Evolutionary conservation across 2,797 vertebrate genomes (phyloP).

Genomic region (Ambastaia sidthimunki): DNA sequence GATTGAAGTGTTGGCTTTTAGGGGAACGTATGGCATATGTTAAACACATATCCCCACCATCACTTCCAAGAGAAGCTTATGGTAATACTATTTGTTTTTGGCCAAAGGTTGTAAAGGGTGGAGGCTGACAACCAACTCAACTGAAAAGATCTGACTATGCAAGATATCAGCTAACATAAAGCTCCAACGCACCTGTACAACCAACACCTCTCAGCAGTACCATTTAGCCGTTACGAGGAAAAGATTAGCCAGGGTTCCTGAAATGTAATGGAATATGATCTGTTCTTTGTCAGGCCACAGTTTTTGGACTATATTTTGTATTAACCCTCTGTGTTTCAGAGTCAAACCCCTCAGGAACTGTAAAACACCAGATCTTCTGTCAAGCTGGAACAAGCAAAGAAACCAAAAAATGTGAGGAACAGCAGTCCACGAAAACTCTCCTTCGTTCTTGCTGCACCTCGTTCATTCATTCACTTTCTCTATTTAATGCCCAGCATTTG

Average conservation of each 20-base stretch:
- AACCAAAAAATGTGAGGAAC: slow-evolving; percentile 39
- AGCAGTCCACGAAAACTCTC: slow-evolving; percentile 16
- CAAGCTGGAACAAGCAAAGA: slow-evolving; percentile 19
- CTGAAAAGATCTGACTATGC: slow-evolving; percentile 50
- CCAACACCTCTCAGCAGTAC: slow-evolving; percentile 28
- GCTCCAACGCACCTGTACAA: slow-evolving; percentile 50
- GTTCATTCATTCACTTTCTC: slow-evolving; percentile 11
- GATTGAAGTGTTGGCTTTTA: slow-evolving; percentile 28
- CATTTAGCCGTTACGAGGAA: slow-evolving; percentile 36
- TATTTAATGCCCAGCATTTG: slow-evolving; percentile 45
- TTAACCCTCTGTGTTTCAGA: slow-evolving; percentile 34
- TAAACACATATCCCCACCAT: background rate
- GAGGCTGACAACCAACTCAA: slow-evolving; percentile 31
- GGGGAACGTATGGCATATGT: slow-evolving; percentile 25
- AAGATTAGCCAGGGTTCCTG: slow-evolving; percentile 39
- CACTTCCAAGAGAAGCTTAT: slow-evolving; percentile 29
- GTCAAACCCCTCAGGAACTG: background rate
- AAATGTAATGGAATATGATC: slow-evolving; percentile 42
- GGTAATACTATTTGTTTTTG: slow-evolving; percentile 43
- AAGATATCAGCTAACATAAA: slow-evolving; percentile 49
- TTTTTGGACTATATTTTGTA: slow-evolving; percentile 9
- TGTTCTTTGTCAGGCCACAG: slow-evolving; percentile 35
- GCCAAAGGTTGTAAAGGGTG: slow-evolving; percentile 24
- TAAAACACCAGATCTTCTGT: background rate
- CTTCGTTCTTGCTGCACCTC: slow-evolving; percentile 7